phyloP scores from a whole-genome alignment of 2,888 invertebrate species.

The Drosophila mercatorum region DNA sequence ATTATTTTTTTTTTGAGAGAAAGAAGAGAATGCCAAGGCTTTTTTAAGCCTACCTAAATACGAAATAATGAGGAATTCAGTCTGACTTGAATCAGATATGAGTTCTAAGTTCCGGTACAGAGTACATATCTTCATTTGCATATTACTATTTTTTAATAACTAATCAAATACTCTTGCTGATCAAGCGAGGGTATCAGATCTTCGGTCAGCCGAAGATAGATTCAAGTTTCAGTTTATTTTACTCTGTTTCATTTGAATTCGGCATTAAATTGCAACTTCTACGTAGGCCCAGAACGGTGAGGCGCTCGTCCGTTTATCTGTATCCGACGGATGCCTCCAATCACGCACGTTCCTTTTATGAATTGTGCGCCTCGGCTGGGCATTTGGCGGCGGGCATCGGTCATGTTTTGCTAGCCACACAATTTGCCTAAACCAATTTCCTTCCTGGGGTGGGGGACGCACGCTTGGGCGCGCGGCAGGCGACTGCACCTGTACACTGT shows the following conservation, averaged over 20 bases:
- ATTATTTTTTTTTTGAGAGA: background rate
- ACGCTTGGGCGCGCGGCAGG: constrained; percentile 31
- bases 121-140: background rate
- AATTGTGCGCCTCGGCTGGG: constrained; percentile 40
- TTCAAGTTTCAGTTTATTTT: constrained; percentile 19
- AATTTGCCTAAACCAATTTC: constrained; percentile 84
- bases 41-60: background rate
- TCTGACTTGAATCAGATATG: background rate
- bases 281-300: constrained; percentile 15
- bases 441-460: constrained; percentile 52
- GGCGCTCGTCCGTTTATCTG: constrained; percentile 38
- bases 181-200: constrained; percentile 34
- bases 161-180: constrained; percentile 7
- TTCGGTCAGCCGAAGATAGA: constrained; percentile 41
- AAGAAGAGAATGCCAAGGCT: background rate
- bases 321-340: constrained; percentile 59
- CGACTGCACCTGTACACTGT: constrained; percentile 55
- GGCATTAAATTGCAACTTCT: constrained; percentile 66
- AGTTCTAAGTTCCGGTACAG: background rate
- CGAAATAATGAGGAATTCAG: background rate
- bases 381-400: constrained; percentile 58
- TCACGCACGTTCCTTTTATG: constrained; percentile 68
- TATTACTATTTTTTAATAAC: background rate
- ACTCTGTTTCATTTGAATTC: constrained; percentile 30
- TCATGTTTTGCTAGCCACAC: constrained; percentile 79